Conservation (phyloP, 1,140 invertebrate genomes). For the Drosophila funebris region DNA sequence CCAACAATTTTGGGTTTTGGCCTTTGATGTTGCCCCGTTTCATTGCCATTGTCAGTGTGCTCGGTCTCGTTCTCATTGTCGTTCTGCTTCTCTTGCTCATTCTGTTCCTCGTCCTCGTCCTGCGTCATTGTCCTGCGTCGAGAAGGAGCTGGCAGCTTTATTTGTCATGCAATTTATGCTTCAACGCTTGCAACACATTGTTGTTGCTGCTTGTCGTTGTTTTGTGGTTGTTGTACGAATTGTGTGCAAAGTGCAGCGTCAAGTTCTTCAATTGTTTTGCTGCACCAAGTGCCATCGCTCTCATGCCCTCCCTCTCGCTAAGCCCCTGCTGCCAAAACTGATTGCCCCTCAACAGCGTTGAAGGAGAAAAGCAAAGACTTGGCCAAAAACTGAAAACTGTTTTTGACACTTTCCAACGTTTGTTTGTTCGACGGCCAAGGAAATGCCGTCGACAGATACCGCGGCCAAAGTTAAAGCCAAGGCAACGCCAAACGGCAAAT, state of each 20-base stretch:
- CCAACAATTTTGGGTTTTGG: conserved; percentile 16
- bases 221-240: conserved; percentile 19
- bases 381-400: conserved; percentile 35
- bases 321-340: no score
- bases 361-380: not conserved
- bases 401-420: conserved; percentile 42
- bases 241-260: conserved; percentile 46
- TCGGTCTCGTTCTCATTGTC: not conserved
- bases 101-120: not conserved
- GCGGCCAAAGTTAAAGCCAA: conserved; percentile 21
- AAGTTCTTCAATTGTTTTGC: conserved; percentile 41
- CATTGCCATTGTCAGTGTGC: conserved; percentile 19
- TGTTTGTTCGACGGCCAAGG: conserved; percentile 24
- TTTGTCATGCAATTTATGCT: conserved; percentile 54
- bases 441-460: conserved; percentile 25
- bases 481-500: conserved; percentile 37
- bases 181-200: conserved; percentile 36
- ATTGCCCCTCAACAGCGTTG: not conserved
- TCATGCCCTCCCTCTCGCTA: no score
- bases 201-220: conserved; percentile 8
- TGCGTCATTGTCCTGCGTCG: conserved; percentile 13
- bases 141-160: conserved; percentile 25
- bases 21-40: conserved; percentile 24
- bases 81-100: not conserved
- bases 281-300: conserved; percentile 10